These are phyloP conservation scores for Drosophila pruinosa DNA, from an alignment of 1,140 invertebrate genomes.

Conservation along the genomic window DNA sequence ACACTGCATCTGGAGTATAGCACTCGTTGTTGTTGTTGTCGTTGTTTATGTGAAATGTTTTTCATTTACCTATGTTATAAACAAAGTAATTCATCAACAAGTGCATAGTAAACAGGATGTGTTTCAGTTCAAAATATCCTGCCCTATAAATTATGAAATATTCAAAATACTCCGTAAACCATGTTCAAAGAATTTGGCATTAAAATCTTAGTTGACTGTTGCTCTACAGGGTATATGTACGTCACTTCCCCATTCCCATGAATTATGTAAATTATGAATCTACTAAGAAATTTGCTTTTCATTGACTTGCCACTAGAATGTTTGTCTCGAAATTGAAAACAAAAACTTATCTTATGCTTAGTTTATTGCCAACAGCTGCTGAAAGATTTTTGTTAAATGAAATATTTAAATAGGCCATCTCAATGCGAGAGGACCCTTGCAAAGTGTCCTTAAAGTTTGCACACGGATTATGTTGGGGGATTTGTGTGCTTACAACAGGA, in stretches of 20 bases:
- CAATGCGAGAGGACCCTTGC: conserved; percentile 31
- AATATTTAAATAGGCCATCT: conserved; percentile 60
- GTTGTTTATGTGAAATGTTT: not conserved
- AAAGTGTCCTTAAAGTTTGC: conserved; percentile 73
- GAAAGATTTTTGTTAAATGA: conserved; percentile 50
- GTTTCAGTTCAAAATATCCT: conserved; percentile 25
- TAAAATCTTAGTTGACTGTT: too few species aligned
- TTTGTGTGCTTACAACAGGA: conserved; percentile 41
- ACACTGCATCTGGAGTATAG: not conserved
- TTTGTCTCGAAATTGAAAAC: conserved; percentile 23
- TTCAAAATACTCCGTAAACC: not conserved
- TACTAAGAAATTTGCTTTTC: not conserved
- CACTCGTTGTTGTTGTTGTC: too few species aligned
- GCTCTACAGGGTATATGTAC: not conserved
- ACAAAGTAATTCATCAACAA: conserved; percentile 23
- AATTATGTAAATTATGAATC: not conserved
- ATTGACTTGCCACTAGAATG: not conserved
- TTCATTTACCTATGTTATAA: conserved; percentile 4
- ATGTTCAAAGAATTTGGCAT: not conserved
- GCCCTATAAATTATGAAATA: conserved; percentile 30
- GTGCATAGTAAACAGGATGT: conserved; percentile 26
- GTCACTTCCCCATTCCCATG: not conserved
- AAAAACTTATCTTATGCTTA: conserved; percentile 25
- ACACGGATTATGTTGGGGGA: conserved; percentile 68
- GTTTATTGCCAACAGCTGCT: conserved; percentile 40